Evolutionary conservation across 2,113 vertebrate genomes (phyloP), one percentile per base, ranked within the genome.

Genomic region (Egretta garzetta): DNA sequence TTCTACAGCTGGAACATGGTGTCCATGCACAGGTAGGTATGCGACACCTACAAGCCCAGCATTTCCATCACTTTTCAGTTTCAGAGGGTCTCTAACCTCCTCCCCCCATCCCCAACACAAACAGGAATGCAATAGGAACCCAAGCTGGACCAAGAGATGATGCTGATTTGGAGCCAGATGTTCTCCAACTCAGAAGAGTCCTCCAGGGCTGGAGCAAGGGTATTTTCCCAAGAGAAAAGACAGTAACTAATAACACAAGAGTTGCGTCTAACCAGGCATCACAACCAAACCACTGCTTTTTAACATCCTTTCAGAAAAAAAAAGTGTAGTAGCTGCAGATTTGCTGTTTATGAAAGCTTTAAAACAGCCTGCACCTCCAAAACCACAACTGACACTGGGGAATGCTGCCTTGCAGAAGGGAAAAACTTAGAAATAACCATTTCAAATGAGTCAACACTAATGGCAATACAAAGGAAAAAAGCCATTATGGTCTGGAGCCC

Each of bases 301-400:
- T 52, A 80, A 35, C 28, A 59, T 67, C 37, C 24, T 66, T 59
- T 64, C 64, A 71, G 41, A 5, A 17, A 30, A 23, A 49, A 79
- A 45, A 26, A 17, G 16, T 9, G 10, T 63, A 19, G 28, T 39
- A 43, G 9, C 58, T 50, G 50, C 21, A 85, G 58, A 43, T 43
- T 64, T 64, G 22, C 22, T 21, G 12, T 43, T 50, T 79, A 35
- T 14, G 20, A 70, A 68, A 83, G 19, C 13, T 90, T 70, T 62
- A 30, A n/a, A 62, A 21, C 27, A 68, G 63, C 15, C 41, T 24
- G 35, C 9, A 41, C 17, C 33, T 49, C 53, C 49, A 49, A 56
- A 71, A 56, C 0, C 0, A 37, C 37, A 56, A 8, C 3, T 1
- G 1, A 41, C 39, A 53, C 24, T 10, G 32, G n/a, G 41, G n/a